These are phyloP conservation scores for Labeo catla DNA, from an alignment of 2,113 vertebrate species.

Conservation along the genomic window DNA sequence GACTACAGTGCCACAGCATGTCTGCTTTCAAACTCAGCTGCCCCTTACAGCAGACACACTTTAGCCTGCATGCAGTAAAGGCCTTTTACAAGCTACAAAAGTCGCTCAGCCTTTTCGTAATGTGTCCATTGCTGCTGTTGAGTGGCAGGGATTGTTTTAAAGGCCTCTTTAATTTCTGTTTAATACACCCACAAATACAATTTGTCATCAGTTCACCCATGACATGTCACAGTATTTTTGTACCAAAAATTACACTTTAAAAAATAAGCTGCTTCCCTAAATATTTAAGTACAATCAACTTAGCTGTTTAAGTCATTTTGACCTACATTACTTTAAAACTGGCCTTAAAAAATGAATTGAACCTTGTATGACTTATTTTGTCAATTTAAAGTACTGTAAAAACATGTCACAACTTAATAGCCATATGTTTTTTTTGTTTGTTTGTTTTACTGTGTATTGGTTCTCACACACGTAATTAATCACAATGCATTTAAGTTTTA, in stretches of 20 bases:
- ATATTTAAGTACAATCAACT: no score
- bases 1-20: slow-evolving; percentile 31
- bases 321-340: no score
- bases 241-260: not conserved
- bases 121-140: not conserved
- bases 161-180: not conserved
- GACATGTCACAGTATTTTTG: not conserved
- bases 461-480: not conserved
- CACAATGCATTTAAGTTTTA: not conserved
- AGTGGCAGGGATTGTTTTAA: slow-evolving; percentile 5
- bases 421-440: no score
- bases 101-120: not conserved
- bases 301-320: no score
- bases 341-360: no score
- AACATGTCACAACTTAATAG: no score
- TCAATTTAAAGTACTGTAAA: no score
- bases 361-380: no score
- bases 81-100: slow-evolving; percentile 29
- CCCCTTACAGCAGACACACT: slow-evolving; percentile 6
- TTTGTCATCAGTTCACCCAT: not conserved
- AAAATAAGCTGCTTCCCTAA: no score
- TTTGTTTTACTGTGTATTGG: not conserved
- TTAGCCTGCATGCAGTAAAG: slow-evolving; percentile 3
- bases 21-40: slow-evolving; percentile 20
- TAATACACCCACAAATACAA: not conserved